Conservation (phyloP, 2,113 vertebrate species). For the Strix uralensis region DNA sequence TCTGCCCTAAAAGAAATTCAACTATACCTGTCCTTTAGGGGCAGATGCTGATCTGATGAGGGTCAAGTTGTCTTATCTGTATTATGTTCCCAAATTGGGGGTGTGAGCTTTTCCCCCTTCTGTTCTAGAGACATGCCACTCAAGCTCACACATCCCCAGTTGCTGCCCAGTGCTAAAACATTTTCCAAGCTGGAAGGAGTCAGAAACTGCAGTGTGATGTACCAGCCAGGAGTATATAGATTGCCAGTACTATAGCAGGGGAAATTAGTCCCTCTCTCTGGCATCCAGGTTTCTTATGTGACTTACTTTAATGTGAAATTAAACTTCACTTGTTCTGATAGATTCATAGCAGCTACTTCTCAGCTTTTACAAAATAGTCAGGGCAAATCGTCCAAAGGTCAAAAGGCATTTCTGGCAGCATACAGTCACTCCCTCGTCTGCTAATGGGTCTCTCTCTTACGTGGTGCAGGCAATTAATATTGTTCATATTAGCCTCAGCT, state of each 20-base stretch:
- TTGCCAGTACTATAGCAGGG: not conserved
- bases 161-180: not conserved
- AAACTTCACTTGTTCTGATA: not conserved
- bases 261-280: not conserved
- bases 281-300: not conserved
- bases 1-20: not conserved
- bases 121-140: not conserved
- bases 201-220: not conserved
- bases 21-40: not conserved
- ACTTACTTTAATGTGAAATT: slow-evolving; percentile 2
- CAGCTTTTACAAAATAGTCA: not conserved
- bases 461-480: not conserved
- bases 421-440: not conserved
- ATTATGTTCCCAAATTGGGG: not conserved
- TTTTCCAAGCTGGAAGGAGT: not conserved
- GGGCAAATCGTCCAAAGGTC: not conserved
- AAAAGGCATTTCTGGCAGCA: slow-evolving; percentile 32
- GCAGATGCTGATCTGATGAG: not conserved
- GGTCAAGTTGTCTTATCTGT: not conserved
- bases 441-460: not conserved
- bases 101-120: not conserved
- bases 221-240: not conserved
- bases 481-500: not conserved
- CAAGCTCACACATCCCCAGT: not conserved
- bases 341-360: not conserved